A percentile compares a stretch with the other conserved stretches of the same genome.
These are phyloP conservation scores for Cetoscarus ocellatus DNA, from an alignment of 2,797 vertebrate species.

Conservation along the genomic window DNA sequence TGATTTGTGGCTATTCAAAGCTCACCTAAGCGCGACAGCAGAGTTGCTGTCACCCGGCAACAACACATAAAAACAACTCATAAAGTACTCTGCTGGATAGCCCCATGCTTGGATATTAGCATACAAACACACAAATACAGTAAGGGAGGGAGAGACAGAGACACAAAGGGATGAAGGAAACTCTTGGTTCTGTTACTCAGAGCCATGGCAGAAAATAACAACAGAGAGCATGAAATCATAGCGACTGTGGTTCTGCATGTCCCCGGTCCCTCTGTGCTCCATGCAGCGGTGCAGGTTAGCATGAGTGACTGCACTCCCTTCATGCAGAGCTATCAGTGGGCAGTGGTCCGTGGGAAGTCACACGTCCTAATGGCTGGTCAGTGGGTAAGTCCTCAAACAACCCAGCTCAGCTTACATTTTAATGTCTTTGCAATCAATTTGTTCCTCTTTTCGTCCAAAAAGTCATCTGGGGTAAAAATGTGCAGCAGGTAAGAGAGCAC, in stretches of 20 bases:
- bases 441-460: constrained; percentile 32
- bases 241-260: constrained; percentile 28
- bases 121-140: constrained; percentile 21
- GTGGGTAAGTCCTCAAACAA: constrained; percentile 37
- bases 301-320: constrained; percentile 26
- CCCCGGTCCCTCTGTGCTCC: constrained; percentile 12
- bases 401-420: constrained; percentile 57
- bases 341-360: constrained; percentile 41
- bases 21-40: constrained; percentile 45
- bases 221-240: constrained; percentile 33
- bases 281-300: constrained; percentile 21
- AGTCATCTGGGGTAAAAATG: constrained; percentile 11
- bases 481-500: constrained; percentile 35
- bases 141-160: constrained; percentile 2
- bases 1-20: constrained; percentile 71
- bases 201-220: constrained; percentile 43
- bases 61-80: constrained; percentile 54
- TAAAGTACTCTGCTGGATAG: constrained; percentile 36
- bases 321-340: constrained; percentile 34
- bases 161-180: constrained; percentile 24
- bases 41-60: constrained; percentile 59
- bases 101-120: constrained; percentile 26
- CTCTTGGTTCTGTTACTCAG: constrained; percentile 9
- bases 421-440: constrained; percentile 63
- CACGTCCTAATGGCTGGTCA: constrained; percentile 41